Conservation (phyloP, 2,113 vertebrate genomes). For the Serinus canaria region DNA sequence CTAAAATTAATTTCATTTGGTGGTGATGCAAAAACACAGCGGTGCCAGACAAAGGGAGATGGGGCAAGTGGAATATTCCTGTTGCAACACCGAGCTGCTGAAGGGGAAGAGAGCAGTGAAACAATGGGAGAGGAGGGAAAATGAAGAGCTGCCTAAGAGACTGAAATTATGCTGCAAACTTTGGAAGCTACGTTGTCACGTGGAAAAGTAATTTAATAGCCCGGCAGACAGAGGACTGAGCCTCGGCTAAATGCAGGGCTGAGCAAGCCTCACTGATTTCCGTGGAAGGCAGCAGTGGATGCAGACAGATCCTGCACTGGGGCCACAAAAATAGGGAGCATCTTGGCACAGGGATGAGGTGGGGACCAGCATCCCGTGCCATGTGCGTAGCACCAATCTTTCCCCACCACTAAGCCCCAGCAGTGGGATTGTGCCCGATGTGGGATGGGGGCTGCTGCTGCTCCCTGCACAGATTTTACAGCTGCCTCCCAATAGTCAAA, state of each 20-base stretch:
- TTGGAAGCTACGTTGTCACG: not conserved
- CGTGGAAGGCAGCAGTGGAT: not conserved
- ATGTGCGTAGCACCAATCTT: not conserved
- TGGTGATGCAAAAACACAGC: not conserved
- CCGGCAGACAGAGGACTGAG: not conserved
- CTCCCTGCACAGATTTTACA: not conserved
- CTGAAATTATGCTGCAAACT: slow-evolving; percentile 11
- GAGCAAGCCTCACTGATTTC: slow-evolving; percentile 2
- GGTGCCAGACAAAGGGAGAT: not conserved
- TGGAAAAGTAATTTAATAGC: slow-evolving; percentile 30
- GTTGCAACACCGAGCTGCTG: not conserved
- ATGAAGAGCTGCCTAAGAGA: not conserved
- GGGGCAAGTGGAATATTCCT: not conserved
- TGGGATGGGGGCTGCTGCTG: not conserved
- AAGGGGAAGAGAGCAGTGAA: not conserved
- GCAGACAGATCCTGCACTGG: not conserved
- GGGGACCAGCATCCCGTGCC: not conserved
- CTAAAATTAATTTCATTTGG: not conserved
- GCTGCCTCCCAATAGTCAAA: not conserved
- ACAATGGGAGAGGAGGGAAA: not conserved
- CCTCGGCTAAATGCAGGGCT: not conserved
- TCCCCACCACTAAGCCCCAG: accelerated
- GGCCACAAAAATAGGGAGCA: not conserved
- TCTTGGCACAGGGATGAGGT: not conserved
- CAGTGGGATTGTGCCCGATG: accelerated